A percentile compares a stretch with the other conserved stretches of the same genome.
Conservation (phyloP, 2,113 vertebrate genomes). For the Coptodon rendalli region DNA sequence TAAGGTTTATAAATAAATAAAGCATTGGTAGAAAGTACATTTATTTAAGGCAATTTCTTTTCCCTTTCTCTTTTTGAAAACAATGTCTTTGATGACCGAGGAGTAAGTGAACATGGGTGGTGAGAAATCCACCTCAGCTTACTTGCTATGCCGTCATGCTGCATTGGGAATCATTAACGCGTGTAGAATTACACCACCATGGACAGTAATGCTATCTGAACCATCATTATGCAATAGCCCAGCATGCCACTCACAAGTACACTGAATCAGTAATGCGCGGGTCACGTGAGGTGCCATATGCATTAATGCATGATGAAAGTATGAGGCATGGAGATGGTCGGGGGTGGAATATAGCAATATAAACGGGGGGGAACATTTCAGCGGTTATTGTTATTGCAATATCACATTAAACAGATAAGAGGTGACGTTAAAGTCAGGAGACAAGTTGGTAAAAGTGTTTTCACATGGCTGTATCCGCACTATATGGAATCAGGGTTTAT, state of each 20-base stretch:
- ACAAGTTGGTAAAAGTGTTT: neutral
- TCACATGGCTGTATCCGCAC: neutral
- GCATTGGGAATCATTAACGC: neutral
- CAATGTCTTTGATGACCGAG: neutral
- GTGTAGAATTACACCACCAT: slow-evolving; percentile 13
- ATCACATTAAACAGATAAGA: neutral
- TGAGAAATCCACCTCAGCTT: neutral
- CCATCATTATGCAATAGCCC: slow-evolving; percentile 15
- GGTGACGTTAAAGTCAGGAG: neutral
- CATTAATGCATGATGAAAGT: neutral
- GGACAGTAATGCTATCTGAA: slow-evolving; percentile 24
- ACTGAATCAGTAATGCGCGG: neutral
- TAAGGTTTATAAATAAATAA: neutral
- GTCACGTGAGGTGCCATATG: neutral
- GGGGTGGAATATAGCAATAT: neutral
- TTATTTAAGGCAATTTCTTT: neutral
- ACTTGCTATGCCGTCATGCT: neutral
- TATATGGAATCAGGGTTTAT: neutral
- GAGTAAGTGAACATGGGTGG: neutral
- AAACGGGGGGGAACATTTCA: rapidly evolving
- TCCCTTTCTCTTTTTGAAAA: neutral
- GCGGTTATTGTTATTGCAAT: neutral
- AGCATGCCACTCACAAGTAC: neutral
- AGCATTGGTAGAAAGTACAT: neutral
- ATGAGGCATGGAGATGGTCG: neutral